Evolutionary conservation across 2,888 invertebrate genomes (phyloP).

Genomic region (Acanthoscelides obtectus): DNA sequence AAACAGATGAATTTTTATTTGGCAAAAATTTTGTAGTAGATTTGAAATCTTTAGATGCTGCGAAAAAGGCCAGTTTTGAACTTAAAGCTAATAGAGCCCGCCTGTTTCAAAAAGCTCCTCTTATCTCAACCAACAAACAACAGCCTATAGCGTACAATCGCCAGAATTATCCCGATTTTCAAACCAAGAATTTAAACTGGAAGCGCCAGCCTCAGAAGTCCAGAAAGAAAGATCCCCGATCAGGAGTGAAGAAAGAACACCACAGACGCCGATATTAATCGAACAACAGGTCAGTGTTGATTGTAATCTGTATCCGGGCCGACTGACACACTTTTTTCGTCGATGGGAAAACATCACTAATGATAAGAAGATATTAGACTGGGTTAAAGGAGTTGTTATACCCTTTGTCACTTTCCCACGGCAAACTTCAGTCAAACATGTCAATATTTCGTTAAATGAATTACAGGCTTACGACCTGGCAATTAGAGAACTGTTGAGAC

Average conservation of each 20-base stretch:
- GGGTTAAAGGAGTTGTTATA: not conserved
- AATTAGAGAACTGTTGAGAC: not conserved
- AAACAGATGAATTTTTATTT: not conserved
- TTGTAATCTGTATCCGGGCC: not conserved
- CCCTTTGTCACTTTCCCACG: not conserved
- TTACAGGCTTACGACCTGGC: not conserved
- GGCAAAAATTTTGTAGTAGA: not conserved
- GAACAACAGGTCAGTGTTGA: not conserved
- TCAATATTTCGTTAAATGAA: not conserved
- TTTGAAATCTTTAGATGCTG: not conserved
- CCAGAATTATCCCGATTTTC: not conserved
- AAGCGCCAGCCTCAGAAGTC: no score
- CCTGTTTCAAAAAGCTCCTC: not conserved
- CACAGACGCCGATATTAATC: no score
- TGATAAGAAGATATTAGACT: not conserved
- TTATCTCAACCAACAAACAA: not conserved
- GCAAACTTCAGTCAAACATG: not conserved
- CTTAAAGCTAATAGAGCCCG: not conserved
- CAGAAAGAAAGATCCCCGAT: no score
- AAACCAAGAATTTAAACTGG: not conserved
- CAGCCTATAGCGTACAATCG: not conserved
- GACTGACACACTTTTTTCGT: not conserved
- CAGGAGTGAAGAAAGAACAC: no score
- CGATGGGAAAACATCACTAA: not conserved
- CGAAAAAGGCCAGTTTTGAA: not conserved